Conservation (phyloP, 2,888 invertebrate species). For the Apodemia duryi region DNA sequence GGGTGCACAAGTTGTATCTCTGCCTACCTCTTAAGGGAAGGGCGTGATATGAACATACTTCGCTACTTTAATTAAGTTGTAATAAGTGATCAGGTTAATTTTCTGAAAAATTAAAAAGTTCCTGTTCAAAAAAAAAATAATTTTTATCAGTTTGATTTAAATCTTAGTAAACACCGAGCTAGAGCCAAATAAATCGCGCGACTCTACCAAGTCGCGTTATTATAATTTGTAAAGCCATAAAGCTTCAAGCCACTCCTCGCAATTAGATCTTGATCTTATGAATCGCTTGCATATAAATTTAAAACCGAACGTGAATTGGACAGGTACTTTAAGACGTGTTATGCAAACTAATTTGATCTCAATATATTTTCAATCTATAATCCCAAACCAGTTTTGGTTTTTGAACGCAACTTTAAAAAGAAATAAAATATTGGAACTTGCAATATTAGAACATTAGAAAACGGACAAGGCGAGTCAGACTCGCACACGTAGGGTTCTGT, state of each 20-base stretch:
- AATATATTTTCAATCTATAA: background rate
- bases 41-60: too few relatives aligned
- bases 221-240: constrained; percentile 14
- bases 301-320: background rate
- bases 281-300: constrained; percentile 14
- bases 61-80: too few relatives aligned
- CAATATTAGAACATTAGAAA: too few relatives aligned
- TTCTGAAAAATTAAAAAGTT: too few relatives aligned
- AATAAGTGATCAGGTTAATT: too few relatives aligned
- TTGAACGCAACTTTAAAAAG: background rate
- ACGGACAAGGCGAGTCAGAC: too few relatives aligned
- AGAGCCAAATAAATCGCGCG: background rate
- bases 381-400: background rate
- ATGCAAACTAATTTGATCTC: constrained; percentile 10
- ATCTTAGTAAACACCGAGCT: constrained; percentile 7
- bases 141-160: background rate
- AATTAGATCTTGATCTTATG: constrained; percentile 10
- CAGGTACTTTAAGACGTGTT: constrained; percentile 13
- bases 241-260: constrained; percentile 11
- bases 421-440: background rate
- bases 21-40: too few relatives aligned
- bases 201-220: constrained; percentile 8
- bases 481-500: too few relatives aligned
- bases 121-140: too few relatives aligned
- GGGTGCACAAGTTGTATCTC: too few relatives aligned